Conservation (phyloP, 2,113 vertebrate species). For the Pomatostomus ruficeps region DNA sequence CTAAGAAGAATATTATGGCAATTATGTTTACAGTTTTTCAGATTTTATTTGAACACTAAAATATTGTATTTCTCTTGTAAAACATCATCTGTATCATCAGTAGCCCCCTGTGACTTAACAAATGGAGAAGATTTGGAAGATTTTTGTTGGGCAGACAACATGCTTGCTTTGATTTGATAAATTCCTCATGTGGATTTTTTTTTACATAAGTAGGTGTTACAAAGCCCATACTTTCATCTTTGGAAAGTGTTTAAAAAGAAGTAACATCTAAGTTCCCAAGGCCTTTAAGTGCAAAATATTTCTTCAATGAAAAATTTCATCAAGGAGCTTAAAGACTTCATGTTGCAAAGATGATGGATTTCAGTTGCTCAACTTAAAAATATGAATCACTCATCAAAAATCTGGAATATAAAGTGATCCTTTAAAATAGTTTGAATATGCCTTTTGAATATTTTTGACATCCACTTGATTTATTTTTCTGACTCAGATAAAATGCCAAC, state of each 20-base stretch:
- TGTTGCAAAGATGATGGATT: not conserved
- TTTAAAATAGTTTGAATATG: not conserved
- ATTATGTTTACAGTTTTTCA: not conserved
- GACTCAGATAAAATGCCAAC: not conserved
- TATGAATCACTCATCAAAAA: slow-evolving; percentile 1
- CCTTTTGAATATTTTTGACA: slow-evolving; percentile 11
- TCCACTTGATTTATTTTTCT: not conserved
- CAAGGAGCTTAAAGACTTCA: not conserved
- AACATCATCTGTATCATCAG: not conserved
- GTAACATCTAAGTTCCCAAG: not conserved
- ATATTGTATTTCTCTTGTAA: not conserved
- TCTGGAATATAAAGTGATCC: not conserved
- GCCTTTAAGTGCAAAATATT: not conserved
- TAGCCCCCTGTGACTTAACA: not conserved
- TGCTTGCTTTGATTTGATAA: not conserved
- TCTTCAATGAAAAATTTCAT: not conserved
- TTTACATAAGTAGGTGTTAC: not conserved
- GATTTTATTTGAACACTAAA: not conserved
- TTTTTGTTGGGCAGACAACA: not conserved
- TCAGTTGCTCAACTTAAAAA: not conserved
- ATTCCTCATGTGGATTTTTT: not conserved
- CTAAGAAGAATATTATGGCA: not conserved
- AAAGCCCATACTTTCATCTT: not conserved
- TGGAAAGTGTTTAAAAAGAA: not conserved
- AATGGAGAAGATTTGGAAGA: not conserved